Evolutionary conservation across 2,113 vertebrate genomes (phyloP).

Genomic region (Sapayoa aenigma): DNA sequence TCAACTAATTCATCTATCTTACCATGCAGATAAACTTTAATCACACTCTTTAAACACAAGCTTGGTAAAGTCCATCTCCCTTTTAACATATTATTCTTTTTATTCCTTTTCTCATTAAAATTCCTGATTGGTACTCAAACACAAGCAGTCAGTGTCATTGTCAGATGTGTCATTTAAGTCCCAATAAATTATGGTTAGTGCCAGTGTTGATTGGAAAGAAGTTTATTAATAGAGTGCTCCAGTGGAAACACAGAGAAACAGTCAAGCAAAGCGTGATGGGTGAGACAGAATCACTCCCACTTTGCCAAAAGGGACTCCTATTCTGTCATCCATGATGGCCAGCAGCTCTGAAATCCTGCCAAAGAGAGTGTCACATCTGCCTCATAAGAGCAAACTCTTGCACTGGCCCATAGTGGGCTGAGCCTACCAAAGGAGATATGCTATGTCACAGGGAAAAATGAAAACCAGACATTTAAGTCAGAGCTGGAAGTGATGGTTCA

Average conservation of each 20-base stretch:
- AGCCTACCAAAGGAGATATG: neutral
- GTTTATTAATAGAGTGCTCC: neutral
- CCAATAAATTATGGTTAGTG: conserved; percentile 29
- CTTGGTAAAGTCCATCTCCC: neutral
- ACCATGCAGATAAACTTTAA: neutral
- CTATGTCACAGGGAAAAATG: neutral
- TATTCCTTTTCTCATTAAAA: conserved; percentile 34
- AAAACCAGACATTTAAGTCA: neutral
- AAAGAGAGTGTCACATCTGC: neutral
- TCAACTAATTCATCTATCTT: neutral
- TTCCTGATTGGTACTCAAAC: neutral
- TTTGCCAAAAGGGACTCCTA: neutral
- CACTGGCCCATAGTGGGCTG: neutral
- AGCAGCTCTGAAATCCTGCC: neutral
- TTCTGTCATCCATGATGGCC: neutral
- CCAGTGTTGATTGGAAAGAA: neutral
- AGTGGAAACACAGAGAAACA: neutral
- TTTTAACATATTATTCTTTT: neutral
- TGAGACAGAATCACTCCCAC: neutral
- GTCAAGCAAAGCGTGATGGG: neutral
- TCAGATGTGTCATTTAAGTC: conserved; percentile 27
- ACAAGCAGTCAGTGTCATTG: conserved; percentile 25
- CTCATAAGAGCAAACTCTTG: neutral
- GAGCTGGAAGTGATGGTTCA: neutral
- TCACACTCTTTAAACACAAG: conserved; percentile 19